Base-by-base conservation (phyloP, 2,113 vertebrate species). In the Ceuthmochares aereus region DNA sequence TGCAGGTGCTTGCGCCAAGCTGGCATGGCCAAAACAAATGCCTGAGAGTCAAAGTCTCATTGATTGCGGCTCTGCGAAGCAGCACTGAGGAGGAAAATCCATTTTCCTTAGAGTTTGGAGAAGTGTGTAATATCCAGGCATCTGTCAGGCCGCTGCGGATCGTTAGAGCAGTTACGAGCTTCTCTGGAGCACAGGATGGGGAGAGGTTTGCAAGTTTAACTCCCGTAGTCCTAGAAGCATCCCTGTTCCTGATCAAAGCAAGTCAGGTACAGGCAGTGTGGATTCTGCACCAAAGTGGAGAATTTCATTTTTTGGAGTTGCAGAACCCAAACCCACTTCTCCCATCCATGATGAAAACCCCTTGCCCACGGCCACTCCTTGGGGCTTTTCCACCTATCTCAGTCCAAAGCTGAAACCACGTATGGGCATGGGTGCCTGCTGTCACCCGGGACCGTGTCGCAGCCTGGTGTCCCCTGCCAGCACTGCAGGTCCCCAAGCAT, bases 321-420 rank as follows among this genome's bases (percentile, higher is more conserved):
- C 6, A 4, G 40, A 52, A 26, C 59, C 47, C 1, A 1, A 59
- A 45, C 12, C 16, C 4, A 0, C 42, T 0, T 3, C 15, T 59
- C 32, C 42, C 42, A 47, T 9, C 26, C 1, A 0, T 4, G 21
- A 59, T 2, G 58, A 45, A 63, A 72, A 2, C 5, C 4, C 23
- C 7, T n/a, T 0, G 0, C 20, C 51, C 52, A 11, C 0, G 2
- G 42, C 14, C 45, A 20, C 12, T 11, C 21, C 1, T 0, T 1
- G 1, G 9, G 29, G 27, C 10, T 66, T 78, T 40, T 6, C 6
- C 5, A 8, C 29, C 9, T 0, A 0, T 19, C 32, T 34, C 45
- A 84, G 27, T 54, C 14, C 49, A 27, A 22, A 10, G 10, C 36
- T 27, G 34, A 14, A 30, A 37, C 23, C 26, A 26, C 22, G 13